These are phyloP conservation scores for Chrysopa pallens DNA, from an alignment of 1,140 invertebrate genomes.

Conservation along the genomic window DNA sequence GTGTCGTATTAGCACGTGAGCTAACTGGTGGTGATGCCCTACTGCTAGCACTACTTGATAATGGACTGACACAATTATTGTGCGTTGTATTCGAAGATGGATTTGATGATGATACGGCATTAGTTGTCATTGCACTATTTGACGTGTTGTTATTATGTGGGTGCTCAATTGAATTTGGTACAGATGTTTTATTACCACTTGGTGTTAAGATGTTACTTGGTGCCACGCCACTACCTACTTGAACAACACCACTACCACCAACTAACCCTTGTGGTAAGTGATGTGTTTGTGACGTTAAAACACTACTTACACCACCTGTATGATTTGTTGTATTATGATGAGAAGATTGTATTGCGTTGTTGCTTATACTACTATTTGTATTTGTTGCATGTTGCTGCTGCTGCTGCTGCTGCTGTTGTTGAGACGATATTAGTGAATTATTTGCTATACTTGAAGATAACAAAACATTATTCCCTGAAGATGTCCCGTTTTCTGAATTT, in stretches of 20 bases:
- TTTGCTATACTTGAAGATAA: constrained; percentile 3
- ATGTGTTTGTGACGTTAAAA: too few species aligned
- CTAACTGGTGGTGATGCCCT: constrained; percentile 13
- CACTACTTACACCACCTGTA: not conserved
- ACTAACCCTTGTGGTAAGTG: too few species aligned
- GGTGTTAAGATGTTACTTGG: too few species aligned
- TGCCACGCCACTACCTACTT: too few species aligned
- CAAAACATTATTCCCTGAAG: constrained; percentile 1
- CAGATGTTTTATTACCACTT: too few species aligned
- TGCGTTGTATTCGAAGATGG: constrained; percentile 4
- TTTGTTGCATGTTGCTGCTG: not conserved
- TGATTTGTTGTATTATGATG: not conserved
- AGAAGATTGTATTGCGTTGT: not conserved
- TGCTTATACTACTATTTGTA: not conserved
- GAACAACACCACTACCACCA: too few species aligned
- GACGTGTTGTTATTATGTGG: too few species aligned
- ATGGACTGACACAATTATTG: constrained; percentile 15
- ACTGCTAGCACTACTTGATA: constrained; percentile 13
- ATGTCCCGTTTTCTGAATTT: constrained; percentile 27
- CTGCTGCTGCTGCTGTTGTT: constrained; percentile 2
- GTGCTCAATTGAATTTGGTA: too few species aligned
- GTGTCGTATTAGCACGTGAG: constrained; percentile 4
- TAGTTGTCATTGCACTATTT: too few species aligned
- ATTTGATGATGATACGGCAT: not conserved
- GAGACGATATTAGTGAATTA: not conserved